Evolutionary conservation across 1,140 invertebrate genomes (phyloP), one percentile per base, ranked within the genome.

Genomic region (Subanguina moxae): DNA sequence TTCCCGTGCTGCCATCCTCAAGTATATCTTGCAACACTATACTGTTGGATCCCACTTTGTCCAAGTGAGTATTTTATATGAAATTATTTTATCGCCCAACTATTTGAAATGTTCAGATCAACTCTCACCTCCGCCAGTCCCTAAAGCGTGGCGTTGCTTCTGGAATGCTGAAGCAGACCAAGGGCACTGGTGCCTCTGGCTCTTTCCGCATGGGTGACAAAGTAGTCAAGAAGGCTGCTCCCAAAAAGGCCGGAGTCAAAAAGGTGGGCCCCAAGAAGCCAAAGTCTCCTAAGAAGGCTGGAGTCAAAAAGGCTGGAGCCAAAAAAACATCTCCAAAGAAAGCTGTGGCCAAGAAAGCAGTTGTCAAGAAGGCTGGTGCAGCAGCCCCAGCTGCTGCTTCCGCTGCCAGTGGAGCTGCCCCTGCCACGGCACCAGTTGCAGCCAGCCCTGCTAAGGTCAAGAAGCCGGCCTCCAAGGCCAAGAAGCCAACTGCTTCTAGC

Each of bases 21-120:
- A 83, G 61, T 83, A 84, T 76, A 83, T 84, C 62, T 17, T 78
- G 42, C 70, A 77, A 27, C 82, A 83, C 75, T 83, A 79, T 79
- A 84, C 80, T 45, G 78, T 84, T 30, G 83, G 80, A 23, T 68
- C 67, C 21, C 79, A 84, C 61, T 56, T 73, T 32, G n/a, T 42
- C 70, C 11, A 27, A 32, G 62, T 64, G 32, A 28, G 57, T 61
- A 25, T 32, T 32, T 61, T 21, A 13, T 7, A 7, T 7, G 17
- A 15, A 52, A 52, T 52, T 52, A 5, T 38, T 52, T 8, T 13
- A 25, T 61, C 27, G n/a, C 27, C 38, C 27, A 32, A 32, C 5
- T 30, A 5, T 7, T 61, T 25, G 5, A 30, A 67, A 28, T 38
- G n/a, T 71, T 73, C 43, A 71, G 69, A 71, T 73, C 13, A 72